Percentiles rank a stretch among this genome's conserved stretches.
Conservation (phyloP, 1,140 invertebrate species). For the Apis dorsata region DNA sequence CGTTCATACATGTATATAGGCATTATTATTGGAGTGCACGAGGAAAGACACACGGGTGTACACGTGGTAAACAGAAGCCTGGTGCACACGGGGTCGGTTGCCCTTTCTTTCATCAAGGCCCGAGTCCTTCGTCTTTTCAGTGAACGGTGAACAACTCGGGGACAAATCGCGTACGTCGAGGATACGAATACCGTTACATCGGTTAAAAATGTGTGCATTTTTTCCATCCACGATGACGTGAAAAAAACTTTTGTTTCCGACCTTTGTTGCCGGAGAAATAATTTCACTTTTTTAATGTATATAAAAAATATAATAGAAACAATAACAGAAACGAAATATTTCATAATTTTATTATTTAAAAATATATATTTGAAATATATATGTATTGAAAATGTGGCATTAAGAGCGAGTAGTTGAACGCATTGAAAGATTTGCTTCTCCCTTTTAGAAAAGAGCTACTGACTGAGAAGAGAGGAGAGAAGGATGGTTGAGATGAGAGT, state of each 20-base stretch:
- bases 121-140: constrained; percentile 50
- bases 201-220: neutral
- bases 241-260: neutral
- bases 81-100: constrained; percentile 36
- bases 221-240: neutral
- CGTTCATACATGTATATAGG: constrained; percentile 29
- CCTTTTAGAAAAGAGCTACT: neutral
- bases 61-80: constrained; percentile 49
- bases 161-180: constrained; percentile 18
- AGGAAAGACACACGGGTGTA: constrained; percentile 50
- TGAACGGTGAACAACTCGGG: neutral
- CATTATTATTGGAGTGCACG: constrained; percentile 67
- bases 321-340: too few species aligned
- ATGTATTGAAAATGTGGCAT: too few species aligned
- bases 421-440: neutral
- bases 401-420: neutral
- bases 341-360: too few species aligned
- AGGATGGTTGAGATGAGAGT: constrained; percentile 26
- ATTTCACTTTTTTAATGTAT: too few species aligned
- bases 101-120: constrained; percentile 54
- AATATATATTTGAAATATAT: too few species aligned
- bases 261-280: too few species aligned
- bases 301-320: too few species aligned
- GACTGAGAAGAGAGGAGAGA: neutral
- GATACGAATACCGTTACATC: neutral